Conservation (phyloP, 2,888 invertebrate genomes). For the Dilophus febrilis region DNA sequence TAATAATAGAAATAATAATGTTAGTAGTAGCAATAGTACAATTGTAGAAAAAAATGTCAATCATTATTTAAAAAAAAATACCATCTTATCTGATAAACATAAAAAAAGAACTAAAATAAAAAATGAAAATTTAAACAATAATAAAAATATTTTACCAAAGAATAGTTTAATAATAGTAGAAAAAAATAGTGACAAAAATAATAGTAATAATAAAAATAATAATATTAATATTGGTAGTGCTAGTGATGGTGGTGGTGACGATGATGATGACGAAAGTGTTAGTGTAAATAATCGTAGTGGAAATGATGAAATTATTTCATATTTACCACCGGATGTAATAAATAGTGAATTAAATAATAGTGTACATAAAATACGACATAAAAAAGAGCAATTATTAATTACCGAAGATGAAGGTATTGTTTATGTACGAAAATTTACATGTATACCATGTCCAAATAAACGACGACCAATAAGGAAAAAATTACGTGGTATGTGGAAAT, state of each 20-base stretch:
- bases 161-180: too few species aligned
- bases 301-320: background rate
- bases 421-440: background rate
- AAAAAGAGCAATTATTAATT: constrained; percentile 20
- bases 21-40: constrained; percentile 1
- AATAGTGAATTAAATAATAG: too few species aligned
- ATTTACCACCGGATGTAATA: background rate
- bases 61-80: background rate
- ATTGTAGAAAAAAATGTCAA: constrained; percentile 3
- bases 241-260: too few species aligned
- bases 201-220: constrained; percentile 7
- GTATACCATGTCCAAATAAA: constrained; percentile 22
- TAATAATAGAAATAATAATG: constrained; percentile 1
- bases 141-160: constrained; percentile 12
- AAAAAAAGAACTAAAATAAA: background rate
- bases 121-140: constrained; percentile 7
- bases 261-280: background rate
- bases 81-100: background rate
- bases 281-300: background rate
- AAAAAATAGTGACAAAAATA: constrained; percentile 10
- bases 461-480: too few species aligned
- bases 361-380: constrained; percentile 5
- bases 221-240: too few species aligned
- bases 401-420: constrained; percentile 26
- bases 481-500: constrained; percentile 4